A percentile compares a stretch with the other conserved stretches of the same genome.
phyloP scores from a whole-genome alignment of 2,888 invertebrate species.

The Abrostola tripartita region DNA sequence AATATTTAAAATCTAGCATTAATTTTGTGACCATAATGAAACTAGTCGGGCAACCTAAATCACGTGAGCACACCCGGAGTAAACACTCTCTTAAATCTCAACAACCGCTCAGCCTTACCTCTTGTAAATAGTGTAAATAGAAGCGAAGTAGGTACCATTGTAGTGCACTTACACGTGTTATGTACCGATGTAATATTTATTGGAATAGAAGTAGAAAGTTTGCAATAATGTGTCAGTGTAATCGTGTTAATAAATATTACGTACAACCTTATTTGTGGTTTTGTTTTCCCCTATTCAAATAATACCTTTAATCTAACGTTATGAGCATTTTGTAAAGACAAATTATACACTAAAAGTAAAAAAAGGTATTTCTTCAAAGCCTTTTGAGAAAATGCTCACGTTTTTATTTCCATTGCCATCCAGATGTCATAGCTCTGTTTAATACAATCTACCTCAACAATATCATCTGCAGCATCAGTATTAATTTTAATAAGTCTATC shows the following conservation, averaged over 20 bases:
- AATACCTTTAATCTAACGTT: too few species aligned
- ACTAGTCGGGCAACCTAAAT: too few species aligned
- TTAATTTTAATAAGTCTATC: too few species aligned
- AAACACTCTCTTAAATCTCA: neutral
- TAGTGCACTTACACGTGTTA: conserved; percentile 38
- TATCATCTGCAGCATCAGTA: too few species aligned
- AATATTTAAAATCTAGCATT: too few species aligned
- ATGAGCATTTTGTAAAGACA: too few species aligned
- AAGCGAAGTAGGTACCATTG: conserved; percentile 25
- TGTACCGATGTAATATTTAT: conserved; percentile 63
- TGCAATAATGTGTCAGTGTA: conserved; percentile 71
- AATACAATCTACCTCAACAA: too few species aligned
- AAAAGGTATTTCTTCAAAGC: too few species aligned
- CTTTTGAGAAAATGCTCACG: neutral
- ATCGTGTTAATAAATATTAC: conserved; percentile 63
- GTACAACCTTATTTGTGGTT: conserved; percentile 40
- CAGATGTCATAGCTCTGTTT: too few species aligned
- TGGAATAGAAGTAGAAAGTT: conserved; percentile 68
- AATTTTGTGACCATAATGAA: too few species aligned
- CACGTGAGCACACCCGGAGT: too few species aligned
- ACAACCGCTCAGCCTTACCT: neutral
- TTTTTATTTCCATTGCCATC: neutral
- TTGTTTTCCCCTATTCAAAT: conserved; percentile 8
- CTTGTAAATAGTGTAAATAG: conserved; percentile 55
- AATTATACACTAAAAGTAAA: too few species aligned